Percentiles rank a stretch among this genome's conserved stretches.
phyloP scores from a whole-genome alignment of 53 echinoderm and acorn worm species.

The Luidia sarsii region DNA sequence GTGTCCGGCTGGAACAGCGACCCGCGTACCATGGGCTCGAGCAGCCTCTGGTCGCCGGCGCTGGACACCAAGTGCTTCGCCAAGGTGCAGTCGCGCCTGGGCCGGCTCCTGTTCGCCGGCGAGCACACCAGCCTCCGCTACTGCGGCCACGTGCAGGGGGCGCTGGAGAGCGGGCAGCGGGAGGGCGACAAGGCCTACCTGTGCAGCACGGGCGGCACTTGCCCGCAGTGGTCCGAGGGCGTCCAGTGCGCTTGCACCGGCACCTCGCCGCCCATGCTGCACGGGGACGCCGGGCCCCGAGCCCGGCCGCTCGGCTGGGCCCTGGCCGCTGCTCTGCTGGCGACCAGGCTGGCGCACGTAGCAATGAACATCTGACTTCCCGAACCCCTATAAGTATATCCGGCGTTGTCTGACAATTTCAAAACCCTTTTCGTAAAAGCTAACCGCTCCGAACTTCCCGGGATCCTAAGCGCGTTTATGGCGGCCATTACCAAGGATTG shows the following conservation, averaged over 20 bases:
- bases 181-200: constrained; percentile 51
- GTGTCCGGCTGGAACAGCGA: constrained; percentile 60
- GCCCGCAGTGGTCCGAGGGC: constrained; percentile 51
- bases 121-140: constrained; percentile 49
- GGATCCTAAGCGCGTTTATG: too few species aligned
- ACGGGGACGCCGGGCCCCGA: background rate
- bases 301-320: background rate
- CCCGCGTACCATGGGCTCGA: constrained; percentile 53
- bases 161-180: constrained; percentile 46
- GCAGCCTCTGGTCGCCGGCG: constrained; percentile 52
- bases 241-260: constrained; percentile 43
- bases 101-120: constrained; percentile 55
- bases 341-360: too few species aligned
- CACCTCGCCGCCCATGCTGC: constrained; percentile 18
- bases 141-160: constrained; percentile 55
- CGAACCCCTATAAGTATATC: too few species aligned
- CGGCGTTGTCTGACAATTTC: too few species aligned
- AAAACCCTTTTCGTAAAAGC: too few species aligned
- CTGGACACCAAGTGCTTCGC: constrained; percentile 50
- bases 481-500: too few species aligned
- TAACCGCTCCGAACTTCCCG: too few species aligned
- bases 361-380: too few species aligned
- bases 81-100: constrained; percentile 53
- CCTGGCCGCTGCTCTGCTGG: constrained; percentile 13
- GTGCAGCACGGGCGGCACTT: constrained; percentile 49